These are phyloP conservation scores for Nycteola revayana DNA, from an alignment of 2,888 invertebrate species.

Conservation along the genomic window DNA sequence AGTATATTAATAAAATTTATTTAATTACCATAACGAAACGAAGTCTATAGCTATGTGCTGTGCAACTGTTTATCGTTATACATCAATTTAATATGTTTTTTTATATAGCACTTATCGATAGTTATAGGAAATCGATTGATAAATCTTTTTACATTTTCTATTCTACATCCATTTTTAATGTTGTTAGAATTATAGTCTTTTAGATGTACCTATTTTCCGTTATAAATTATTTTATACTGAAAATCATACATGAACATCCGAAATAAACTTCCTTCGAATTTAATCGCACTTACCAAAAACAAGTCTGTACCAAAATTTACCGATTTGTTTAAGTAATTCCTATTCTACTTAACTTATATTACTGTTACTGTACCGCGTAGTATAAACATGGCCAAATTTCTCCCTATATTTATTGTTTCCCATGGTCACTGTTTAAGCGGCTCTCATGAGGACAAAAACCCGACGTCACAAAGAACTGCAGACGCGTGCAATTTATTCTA, in stretches of 20 bases:
- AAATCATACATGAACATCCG: no score
- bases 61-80: slow-evolving; percentile 38
- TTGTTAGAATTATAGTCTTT: no score
- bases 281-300: no score
- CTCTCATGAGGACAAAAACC: slow-evolving; percentile 51
- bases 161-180: no score
- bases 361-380: no score
- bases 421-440: slow-evolving; percentile 31
- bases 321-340: no score
- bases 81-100: slow-evolving; percentile 20
- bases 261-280: no score
- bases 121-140: neutral
- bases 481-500: slow-evolving; percentile 45
- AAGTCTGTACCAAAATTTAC: no score
- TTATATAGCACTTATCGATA: slow-evolving; percentile 27
- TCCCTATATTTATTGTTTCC: slow-evolving; percentile 22
- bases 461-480: slow-evolving; percentile 47
- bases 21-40: slow-evolving; percentile 33
- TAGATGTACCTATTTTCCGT: no score
- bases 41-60: slow-evolving; percentile 36
- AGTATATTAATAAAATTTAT: slow-evolving; percentile 39
- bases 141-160: no score
- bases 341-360: no score
- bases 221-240: no score
- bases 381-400: slow-evolving; percentile 16